Conservation (phyloP, 1,140 invertebrate genomes). For the Microplitis demolitor region DNA sequence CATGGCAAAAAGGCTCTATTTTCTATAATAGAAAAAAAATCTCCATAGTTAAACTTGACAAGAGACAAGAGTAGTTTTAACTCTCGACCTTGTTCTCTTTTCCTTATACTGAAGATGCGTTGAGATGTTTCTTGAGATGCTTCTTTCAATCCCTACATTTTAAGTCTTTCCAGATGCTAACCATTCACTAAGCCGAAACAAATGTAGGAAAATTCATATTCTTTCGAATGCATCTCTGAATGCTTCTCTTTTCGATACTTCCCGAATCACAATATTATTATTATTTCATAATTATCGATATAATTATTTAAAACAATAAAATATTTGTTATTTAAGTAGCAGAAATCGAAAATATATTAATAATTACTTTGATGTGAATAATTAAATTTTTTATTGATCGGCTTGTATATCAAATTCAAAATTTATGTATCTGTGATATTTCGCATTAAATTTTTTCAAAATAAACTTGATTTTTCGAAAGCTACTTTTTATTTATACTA, state of each 20-base stretch:
- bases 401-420: no score
- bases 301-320: no score
- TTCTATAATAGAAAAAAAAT: neutral
- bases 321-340: no score
- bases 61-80: neutral
- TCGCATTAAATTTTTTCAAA: no score
- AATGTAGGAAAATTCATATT: slow-evolving; percentile 36
- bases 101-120: neutral
- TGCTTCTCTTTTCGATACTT: neutral
- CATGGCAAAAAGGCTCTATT: slow-evolving; percentile 22
- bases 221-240: neutral
- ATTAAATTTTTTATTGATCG: no score
- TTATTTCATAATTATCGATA: neutral
- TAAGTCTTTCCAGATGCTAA: slow-evolving; percentile 55
- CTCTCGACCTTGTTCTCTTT: neutral
- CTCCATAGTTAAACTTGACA: neutral
- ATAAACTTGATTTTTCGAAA: no score
- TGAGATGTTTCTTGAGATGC: neutral
- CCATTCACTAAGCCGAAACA: slow-evolving; percentile 43
- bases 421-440: no score
- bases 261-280: neutral
- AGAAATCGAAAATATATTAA: no score
- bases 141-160: slow-evolving; percentile 30
- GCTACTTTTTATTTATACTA: no score
- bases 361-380: no score